These are phyloP conservation scores for Morus bassanus DNA, from an alignment of 2,797 vertebrate species.

Conservation along the genomic window DNA sequence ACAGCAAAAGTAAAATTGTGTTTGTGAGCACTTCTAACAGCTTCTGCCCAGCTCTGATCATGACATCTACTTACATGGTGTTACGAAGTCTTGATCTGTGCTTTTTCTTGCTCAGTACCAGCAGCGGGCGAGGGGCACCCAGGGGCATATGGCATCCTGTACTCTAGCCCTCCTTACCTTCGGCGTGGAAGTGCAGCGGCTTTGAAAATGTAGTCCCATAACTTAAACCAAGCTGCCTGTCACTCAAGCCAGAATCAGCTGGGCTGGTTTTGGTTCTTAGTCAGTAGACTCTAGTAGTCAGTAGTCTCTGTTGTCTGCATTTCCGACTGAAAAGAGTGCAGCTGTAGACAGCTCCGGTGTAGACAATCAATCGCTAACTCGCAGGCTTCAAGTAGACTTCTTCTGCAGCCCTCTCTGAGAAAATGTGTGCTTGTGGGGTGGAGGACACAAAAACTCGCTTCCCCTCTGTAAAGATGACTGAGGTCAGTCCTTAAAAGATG, in stretches of 20 bases:
- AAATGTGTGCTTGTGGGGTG: background rate
- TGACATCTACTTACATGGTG: background rate
- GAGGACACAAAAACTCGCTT: background rate
- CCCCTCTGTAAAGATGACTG: background rate
- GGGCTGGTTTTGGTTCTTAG: background rate
- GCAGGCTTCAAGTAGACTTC: background rate
- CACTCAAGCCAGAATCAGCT: background rate
- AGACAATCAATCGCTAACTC: background rate
- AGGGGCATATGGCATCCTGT: background rate
- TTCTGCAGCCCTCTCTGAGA: background rate
- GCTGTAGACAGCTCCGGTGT: background rate
- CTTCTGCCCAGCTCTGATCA: background rate
- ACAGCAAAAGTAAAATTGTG: background rate
- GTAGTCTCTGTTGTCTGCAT: background rate
- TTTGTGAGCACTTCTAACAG: background rate
- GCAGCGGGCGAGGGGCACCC: background rate
- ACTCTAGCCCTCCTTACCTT: background rate
- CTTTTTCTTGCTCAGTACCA: background rate
- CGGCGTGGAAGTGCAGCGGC: background rate
- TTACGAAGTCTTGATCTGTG: background rate
- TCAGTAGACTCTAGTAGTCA: background rate
- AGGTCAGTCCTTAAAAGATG: background rate
- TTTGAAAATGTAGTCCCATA: background rate
- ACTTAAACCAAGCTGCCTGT: background rate
- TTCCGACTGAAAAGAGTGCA: background rate